Percentiles rank a stretch among this genome's conserved stretches.
These are phyloP conservation scores for Phrynosoma platyrhinos DNA, from an alignment of 2,113 vertebrate species.

Conservation along the genomic window DNA sequence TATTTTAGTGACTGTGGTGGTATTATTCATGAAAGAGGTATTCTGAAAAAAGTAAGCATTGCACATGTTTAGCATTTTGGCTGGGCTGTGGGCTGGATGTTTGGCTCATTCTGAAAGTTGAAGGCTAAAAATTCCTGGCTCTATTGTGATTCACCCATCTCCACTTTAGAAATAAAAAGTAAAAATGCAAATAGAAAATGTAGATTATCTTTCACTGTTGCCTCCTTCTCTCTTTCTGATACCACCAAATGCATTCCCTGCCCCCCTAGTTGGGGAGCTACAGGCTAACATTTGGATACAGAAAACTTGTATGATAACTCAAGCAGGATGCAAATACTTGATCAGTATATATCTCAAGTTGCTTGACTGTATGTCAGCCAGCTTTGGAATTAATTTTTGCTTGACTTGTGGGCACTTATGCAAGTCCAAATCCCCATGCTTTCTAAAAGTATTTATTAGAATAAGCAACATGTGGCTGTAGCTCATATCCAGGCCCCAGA, in stretches of 20 bases:
- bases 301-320: background rate
- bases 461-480: too few relatives aligned
- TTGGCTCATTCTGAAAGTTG: background rate
- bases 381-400: background rate
- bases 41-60: constrained; percentile 17
- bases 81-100: constrained; percentile 10
- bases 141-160: constrained; percentile 1
- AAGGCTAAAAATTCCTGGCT: constrained; percentile 7
- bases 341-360: background rate
- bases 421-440: too few relatives aligned
- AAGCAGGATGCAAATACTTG: background rate
- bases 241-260: background rate
- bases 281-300: background rate
- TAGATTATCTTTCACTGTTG: background rate
- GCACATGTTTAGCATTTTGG: constrained; percentile 17
- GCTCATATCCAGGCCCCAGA: too few relatives aligned
- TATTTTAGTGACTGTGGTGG: constrained; percentile 15
- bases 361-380: background rate
- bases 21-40: constrained; percentile 19
- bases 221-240: background rate
- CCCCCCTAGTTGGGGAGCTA: background rate
- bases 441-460: too few relatives aligned
- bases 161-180: background rate
- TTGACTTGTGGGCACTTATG: too few relatives aligned
- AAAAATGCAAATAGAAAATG: background rate